Percentiles rank a stretch among this genome's conserved stretches.
These are phyloP conservation scores for Buphagus erythrorhynchus DNA, from an alignment of 2,797 vertebrate species.

Conservation along the genomic window DNA sequence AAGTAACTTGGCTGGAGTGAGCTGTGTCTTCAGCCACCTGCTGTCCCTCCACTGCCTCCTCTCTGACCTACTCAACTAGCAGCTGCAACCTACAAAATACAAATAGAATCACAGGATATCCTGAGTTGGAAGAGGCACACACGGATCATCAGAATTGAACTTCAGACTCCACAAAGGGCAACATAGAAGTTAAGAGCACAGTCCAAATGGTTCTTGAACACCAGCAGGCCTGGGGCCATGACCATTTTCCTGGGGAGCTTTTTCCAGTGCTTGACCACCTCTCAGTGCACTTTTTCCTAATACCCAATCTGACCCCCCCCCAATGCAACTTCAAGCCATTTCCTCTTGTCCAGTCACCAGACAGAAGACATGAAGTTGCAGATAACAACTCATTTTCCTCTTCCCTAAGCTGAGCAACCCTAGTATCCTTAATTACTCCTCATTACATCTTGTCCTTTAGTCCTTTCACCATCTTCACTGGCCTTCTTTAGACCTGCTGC, in stretches of 20 bases:
- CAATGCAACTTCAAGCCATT: not conserved
- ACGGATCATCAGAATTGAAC: fast-evolving
- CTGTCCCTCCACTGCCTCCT: not conserved
- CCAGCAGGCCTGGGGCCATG: not conserved
- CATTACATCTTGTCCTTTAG: not conserved
- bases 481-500: not conserved
- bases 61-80: not conserved
- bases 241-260: not conserved
- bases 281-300: not conserved
- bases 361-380: not conserved
- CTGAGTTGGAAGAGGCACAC: not conserved
- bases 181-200: not conserved
- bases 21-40: not conserved
- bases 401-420: not conserved
- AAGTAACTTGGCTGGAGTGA: not conserved
- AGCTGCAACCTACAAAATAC: not conserved
- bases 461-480: not conserved
- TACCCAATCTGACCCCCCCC: not conserved
- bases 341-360: not conserved
- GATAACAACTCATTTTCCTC: not conserved
- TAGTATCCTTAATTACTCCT: not conserved
- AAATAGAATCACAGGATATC: not conserved
- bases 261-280: not conserved
- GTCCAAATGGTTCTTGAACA: not conserved
- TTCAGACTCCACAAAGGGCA: not conserved